Percentiles rank a stretch among this genome's conserved stretches.
These are phyloP conservation scores for Coleophora deauratella DNA, from an alignment of 2,888 invertebrate genomes.

Conservation along the genomic window DNA sequence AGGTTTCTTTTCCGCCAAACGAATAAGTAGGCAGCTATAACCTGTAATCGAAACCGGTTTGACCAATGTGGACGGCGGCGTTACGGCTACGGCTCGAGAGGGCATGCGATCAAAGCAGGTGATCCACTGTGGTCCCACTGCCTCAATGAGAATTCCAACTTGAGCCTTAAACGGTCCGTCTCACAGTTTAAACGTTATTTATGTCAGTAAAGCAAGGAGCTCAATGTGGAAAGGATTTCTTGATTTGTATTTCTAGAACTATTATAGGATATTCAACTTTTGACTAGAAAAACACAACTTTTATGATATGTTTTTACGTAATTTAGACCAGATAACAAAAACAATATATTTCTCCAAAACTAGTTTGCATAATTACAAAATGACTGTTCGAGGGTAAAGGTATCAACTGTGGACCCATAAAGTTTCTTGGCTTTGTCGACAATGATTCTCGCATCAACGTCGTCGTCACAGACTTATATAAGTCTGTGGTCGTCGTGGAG, in stretches of 20 bases:
- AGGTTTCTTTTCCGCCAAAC: slow-evolving; percentile 69
- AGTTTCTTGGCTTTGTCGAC: slow-evolving; percentile 19
- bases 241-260: too few species aligned
- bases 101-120: slow-evolving; percentile 71
- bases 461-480: too few species aligned
- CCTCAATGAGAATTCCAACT: slow-evolving; percentile 67
- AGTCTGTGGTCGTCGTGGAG: too few species aligned
- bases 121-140: slow-evolving; percentile 58
- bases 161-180: slow-evolving; percentile 48
- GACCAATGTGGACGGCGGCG: slow-evolving; percentile 59
- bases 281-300: too few species aligned
- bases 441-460: slow-evolving; percentile 50
- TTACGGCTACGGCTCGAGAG: slow-evolving; percentile 59
- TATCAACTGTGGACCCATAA: slow-evolving; percentile 1
- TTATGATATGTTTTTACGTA: too few species aligned
- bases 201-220: slow-evolving; percentile 1
- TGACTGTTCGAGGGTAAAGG: too few species aligned
- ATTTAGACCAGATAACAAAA: too few species aligned
- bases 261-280: too few species aligned
- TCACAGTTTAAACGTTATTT: slow-evolving; percentile 35
- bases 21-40: slow-evolving; percentile 67
- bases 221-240: not conserved
- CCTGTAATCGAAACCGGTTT: slow-evolving; percentile 72
- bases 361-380: too few species aligned
- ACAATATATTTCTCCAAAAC: too few species aligned